Conservation (phyloP, 2,797 vertebrate genomes). For the Phoxinus dragarum region DNA sequence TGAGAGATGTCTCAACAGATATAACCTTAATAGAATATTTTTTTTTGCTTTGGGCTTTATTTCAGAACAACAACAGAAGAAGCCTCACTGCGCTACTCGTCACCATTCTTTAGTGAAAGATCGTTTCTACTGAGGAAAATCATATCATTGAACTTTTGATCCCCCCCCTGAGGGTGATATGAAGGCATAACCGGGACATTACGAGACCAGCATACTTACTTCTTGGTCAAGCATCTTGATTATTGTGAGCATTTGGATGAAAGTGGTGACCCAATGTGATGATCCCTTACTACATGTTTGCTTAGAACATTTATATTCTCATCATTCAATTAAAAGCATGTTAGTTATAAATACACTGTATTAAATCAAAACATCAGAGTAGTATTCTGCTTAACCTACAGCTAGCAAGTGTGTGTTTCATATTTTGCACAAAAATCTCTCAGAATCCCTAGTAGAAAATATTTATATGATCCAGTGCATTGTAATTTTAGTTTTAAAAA, state of each 20-base stretch:
- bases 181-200: conserved; percentile 10
- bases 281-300: conserved; percentile 22
- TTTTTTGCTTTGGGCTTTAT: conserved; percentile 5
- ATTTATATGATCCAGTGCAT: too few relatives aligned
- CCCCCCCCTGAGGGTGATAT: neutral
- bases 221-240: conserved; percentile 14
- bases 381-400: neutral
- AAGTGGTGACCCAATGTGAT: conserved; percentile 3
- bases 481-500: too few relatives aligned
- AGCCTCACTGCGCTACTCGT: neutral
- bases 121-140: neutral
- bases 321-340: conserved; percentile 24
- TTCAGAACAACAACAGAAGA: neutral
- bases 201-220: neutral
- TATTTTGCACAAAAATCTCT: neutral
- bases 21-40: conserved; percentile 2
- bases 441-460: neutral
- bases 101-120: neutral
- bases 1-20: conserved; percentile 28
- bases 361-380: conserved; percentile 31
- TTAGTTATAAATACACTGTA: conserved; percentile 24
- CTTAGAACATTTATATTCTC: conserved; percentile 35
- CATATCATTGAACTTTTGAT: conserved; percentile 4
- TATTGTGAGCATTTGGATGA: neutral
- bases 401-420: neutral